Percentiles rank a stretch among this genome's conserved stretches.
These are phyloP conservation scores for Eupithecia exiguata DNA, from an alignment of 2,888 invertebrate genomes.

Conservation along the genomic window DNA sequence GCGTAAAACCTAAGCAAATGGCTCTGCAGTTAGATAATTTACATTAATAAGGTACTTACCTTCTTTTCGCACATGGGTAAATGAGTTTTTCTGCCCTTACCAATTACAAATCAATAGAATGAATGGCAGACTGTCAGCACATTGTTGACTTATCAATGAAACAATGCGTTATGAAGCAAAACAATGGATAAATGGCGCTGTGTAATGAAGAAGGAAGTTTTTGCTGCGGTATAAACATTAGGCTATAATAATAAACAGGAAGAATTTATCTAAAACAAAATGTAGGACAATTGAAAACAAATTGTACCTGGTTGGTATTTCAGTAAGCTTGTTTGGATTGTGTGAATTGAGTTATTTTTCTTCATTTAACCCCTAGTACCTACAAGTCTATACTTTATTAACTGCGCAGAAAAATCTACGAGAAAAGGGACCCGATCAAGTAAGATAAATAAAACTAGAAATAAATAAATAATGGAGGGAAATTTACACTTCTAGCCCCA, in stretches of 20 bases:
- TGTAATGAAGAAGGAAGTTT: not conserved
- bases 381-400: not conserved
- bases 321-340: too few relatives aligned
- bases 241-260: conserved; percentile 14
- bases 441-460: not conserved
- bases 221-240: not conserved
- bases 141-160: conserved; percentile 30
- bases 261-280: not conserved
- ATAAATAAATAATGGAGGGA: too few relatives aligned
- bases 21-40: not conserved
- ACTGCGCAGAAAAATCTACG: not conserved
- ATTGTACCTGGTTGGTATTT: not conserved
- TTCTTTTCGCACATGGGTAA: not conserved
- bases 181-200: not conserved
- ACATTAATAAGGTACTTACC: not conserved
- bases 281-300: not conserved
- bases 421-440: not conserved
- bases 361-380: too few relatives aligned
- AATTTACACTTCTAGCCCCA: too few relatives aligned
- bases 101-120: conserved; percentile 6
- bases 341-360: too few relatives aligned
- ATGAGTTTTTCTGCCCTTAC: not conserved
- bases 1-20: not conserved
- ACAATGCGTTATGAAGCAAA: conserved; percentile 17
- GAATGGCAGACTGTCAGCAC: conserved; percentile 16